Conservation (phyloP, 2,113 vertebrate genomes). For the Perccottus glenii region DNA sequence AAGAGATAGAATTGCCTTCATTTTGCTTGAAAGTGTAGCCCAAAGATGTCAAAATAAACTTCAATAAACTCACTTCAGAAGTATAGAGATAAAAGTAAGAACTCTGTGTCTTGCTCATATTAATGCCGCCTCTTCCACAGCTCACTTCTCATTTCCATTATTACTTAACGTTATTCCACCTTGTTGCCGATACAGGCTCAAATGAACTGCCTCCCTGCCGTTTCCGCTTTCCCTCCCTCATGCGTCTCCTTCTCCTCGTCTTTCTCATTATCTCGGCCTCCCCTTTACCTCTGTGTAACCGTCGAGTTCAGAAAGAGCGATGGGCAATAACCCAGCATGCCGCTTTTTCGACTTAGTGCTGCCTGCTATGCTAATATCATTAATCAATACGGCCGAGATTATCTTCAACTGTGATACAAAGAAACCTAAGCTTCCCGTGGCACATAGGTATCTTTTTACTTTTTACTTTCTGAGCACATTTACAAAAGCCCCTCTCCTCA, state of each 20-base stretch:
- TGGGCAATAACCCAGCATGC: conserved; percentile 83
- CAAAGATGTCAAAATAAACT: too few relatives aligned
- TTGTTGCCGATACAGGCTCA: conserved; percentile 67
- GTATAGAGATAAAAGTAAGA: too few relatives aligned
- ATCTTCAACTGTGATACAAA: conserved; percentile 83
- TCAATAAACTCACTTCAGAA: too few relatives aligned
- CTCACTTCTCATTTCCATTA: conserved; percentile 57
- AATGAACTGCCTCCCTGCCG: conserved; percentile 74
- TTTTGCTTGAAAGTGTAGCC: too few relatives aligned
- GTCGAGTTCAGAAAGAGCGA: conserved; percentile 74
- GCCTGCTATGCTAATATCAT: conserved; percentile 99
- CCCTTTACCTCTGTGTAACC: conserved; percentile 57
- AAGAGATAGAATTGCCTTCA: too few relatives aligned
- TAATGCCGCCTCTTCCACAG: conserved; percentile 38
- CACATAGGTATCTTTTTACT: conserved; percentile 79
- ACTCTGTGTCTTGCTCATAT: background rate
- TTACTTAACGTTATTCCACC: conserved; percentile 51
- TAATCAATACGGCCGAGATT: conserved; percentile 99
- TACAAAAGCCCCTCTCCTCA: conserved; percentile 85
- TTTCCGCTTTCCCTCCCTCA: conserved; percentile 48
- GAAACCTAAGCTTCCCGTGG: conserved; percentile 94
- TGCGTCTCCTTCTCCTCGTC: conserved; percentile 52
- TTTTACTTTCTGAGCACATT: conserved; percentile 87
- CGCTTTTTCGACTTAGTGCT: conserved; percentile 79
- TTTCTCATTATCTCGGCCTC: conserved; percentile 66